These are phyloP conservation scores for Parthenolecanium corni DNA, from an alignment of 2,888 invertebrate species.

Conservation along the genomic window DNA sequence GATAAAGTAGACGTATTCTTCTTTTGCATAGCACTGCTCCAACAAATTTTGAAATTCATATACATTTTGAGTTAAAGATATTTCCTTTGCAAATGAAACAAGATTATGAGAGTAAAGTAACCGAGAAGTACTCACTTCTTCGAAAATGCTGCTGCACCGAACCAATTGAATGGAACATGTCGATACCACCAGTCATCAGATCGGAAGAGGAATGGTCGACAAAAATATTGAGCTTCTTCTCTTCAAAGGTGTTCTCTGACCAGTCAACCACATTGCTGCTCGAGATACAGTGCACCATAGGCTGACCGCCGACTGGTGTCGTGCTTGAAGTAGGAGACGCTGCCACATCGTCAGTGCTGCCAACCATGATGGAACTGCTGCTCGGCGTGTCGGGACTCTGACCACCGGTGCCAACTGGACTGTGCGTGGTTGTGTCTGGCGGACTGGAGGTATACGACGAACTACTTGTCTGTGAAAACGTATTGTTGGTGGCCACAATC, in stretches of 20 bases:
- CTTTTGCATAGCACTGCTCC: too few species aligned
- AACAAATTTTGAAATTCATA: too few species aligned
- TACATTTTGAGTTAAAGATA: too few species aligned
- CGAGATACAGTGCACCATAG: constrained; percentile 78
- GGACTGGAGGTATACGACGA: constrained; percentile 50
- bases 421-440: constrained; percentile 75
- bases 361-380: constrained; percentile 33
- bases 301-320: constrained; percentile 36
- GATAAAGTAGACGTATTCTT: too few species aligned
- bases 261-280: constrained; percentile 62
- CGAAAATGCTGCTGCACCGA: constrained; percentile 25
- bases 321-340: constrained; percentile 37
- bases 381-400: constrained; percentile 32
- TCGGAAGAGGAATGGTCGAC: constrained; percentile 18
- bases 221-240: constrained; percentile 25
- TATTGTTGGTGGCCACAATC: constrained; percentile 34
- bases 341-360: constrained; percentile 36
- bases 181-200: constrained; percentile 16
- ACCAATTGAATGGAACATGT: constrained; percentile 4
- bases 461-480: constrained; percentile 40
- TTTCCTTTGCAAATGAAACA: too few species aligned
- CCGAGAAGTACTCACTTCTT: constrained; percentile 23
- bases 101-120: too few species aligned
- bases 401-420: constrained; percentile 53
- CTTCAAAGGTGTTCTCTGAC: constrained; percentile 29